Conservation (phyloP, 2,113 vertebrate species). For the Catharus minimus region DNA sequence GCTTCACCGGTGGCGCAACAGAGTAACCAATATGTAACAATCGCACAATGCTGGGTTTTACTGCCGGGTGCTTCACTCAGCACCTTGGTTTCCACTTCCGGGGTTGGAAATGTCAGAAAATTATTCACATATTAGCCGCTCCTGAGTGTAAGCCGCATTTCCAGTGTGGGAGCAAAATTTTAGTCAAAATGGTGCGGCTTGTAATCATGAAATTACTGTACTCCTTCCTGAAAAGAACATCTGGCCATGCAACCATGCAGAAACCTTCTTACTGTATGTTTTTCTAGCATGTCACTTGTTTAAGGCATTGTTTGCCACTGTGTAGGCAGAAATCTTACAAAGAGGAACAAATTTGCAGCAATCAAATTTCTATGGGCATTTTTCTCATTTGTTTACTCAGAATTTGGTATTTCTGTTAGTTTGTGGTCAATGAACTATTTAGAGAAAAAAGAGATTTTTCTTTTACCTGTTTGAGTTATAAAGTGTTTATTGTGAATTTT, state of each 20-base stretch:
- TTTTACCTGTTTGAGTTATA: not conserved
- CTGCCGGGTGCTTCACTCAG: too few relatives aligned
- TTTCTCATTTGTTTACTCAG: not conserved
- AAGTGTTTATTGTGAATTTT: not conserved
- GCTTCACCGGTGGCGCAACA: too few relatives aligned
- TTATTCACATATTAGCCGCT: too few relatives aligned
- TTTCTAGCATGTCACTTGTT: not conserved
- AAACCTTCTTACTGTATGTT: not conserved
- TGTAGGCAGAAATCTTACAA: not conserved
- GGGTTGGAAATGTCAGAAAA: too few relatives aligned
- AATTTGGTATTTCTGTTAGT: not conserved
- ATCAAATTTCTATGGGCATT: not conserved
- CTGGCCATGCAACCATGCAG: not conserved
- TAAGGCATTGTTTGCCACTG: not conserved
- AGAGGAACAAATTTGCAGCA: not conserved
- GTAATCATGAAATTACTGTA: not conserved
- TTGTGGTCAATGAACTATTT: not conserved
- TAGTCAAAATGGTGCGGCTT: too few relatives aligned
- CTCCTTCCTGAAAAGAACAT: fast-evolving
- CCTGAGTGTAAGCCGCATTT: too few relatives aligned
- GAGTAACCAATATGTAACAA: too few relatives aligned
- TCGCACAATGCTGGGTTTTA: too few relatives aligned
- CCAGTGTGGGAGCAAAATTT: too few relatives aligned
- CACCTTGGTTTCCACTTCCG: too few relatives aligned
- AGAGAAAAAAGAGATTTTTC: not conserved